Evolutionary conservation across 2,797 vertebrate genomes (phyloP).

Genomic region (Tachyglossus aculeatus): DNA sequence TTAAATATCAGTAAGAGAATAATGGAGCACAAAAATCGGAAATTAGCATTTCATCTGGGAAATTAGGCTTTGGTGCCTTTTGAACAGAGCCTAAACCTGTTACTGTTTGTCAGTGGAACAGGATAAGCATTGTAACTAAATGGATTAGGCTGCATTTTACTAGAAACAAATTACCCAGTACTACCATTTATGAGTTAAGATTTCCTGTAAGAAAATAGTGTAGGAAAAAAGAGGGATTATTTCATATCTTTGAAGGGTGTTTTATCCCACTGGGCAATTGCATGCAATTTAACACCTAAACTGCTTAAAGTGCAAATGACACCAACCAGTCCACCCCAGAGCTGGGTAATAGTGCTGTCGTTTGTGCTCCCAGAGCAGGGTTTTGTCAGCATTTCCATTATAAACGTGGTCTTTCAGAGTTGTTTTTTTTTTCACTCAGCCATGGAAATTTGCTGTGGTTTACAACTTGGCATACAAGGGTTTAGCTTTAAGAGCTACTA

Average conservation of each 20-base stretch:
- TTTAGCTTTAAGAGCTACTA: conserved; percentile 57
- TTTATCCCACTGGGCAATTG: conserved; percentile 57
- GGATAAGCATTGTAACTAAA: conserved; percentile 60
- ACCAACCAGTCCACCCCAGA: conserved; percentile 56
- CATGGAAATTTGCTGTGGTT: conserved; percentile 61
- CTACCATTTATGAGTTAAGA: conserved; percentile 59
- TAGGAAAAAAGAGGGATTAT: conserved; percentile 55
- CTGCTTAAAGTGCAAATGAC: conserved; percentile 63
- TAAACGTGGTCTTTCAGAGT: conserved; percentile 45
- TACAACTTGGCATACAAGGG: conserved; percentile 56
- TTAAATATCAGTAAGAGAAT: conserved; percentile 37
- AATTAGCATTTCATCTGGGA: conserved; percentile 30
- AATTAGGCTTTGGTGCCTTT: conserved; percentile 50
- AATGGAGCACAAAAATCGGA: conserved; percentile 44
- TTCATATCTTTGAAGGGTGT: conserved; percentile 58
- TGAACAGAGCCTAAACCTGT: conserved; percentile 52
- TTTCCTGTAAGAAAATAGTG: conserved; percentile 63
- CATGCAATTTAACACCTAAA: conserved; percentile 58
- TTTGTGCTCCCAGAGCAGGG: conserved; percentile 23
- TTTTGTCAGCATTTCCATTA: conserved; percentile 54
- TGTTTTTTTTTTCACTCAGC: not conserved
- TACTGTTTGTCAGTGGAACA: conserved; percentile 45
- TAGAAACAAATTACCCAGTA: conserved; percentile 65
- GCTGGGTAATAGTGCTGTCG: conserved; percentile 44
- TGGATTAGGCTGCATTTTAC: conserved; percentile 55